These are phyloP conservation scores for Elmis aenea DNA, from an alignment of 2,888 invertebrate genomes.

Conservation along the genomic window DNA sequence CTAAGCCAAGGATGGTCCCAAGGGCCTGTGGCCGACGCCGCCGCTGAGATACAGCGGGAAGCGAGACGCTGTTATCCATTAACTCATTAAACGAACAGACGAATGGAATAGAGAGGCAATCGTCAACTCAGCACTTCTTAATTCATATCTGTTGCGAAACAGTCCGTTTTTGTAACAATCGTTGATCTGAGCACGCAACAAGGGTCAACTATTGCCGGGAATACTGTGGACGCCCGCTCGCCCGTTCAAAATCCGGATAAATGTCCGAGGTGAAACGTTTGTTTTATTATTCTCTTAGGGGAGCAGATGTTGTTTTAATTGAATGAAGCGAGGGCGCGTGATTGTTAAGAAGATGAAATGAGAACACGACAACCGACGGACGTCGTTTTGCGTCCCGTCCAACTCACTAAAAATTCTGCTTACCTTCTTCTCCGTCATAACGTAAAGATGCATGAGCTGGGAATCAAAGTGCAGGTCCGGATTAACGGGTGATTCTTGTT, in stretches of 20 bases:
- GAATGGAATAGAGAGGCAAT: constrained; percentile 1
- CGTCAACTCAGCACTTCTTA: constrained; percentile 1
- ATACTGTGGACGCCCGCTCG: no score
- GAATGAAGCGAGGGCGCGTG: constrained; percentile 17
- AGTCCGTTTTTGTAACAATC: no score
- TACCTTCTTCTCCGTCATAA: constrained; percentile 88
- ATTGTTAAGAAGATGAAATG: constrained; percentile 9
- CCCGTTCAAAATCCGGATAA: constrained; percentile 4
- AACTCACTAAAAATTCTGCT: constrained; percentile 30
- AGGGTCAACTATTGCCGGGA: no score
- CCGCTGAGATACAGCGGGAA: constrained; percentile 1
- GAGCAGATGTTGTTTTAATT: constrained; percentile 13
- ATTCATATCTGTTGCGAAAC: constrained; percentile 4
- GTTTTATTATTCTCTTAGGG: constrained; percentile 16
- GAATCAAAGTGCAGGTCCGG: constrained; percentile 90
- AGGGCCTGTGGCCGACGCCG: constrained; percentile 15
- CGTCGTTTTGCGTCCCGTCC: constrained; percentile 3
- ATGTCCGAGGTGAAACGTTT: constrained; percentile 15
- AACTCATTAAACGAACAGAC: constrained; percentile 6
- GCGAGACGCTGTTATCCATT: constrained; percentile 4
- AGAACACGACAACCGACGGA: constrained; percentile 9
- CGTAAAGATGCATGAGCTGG: constrained; percentile 85
- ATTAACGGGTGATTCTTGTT: constrained; percentile 76
- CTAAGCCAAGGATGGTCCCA: constrained; percentile 21
- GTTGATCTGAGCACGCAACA: no score